Percentiles rank a stretch among this genome's conserved stretches.
These are phyloP conservation scores for Ephestia elutella DNA, from an alignment of 1,140 invertebrate genomes.

Conservation along the genomic window DNA sequence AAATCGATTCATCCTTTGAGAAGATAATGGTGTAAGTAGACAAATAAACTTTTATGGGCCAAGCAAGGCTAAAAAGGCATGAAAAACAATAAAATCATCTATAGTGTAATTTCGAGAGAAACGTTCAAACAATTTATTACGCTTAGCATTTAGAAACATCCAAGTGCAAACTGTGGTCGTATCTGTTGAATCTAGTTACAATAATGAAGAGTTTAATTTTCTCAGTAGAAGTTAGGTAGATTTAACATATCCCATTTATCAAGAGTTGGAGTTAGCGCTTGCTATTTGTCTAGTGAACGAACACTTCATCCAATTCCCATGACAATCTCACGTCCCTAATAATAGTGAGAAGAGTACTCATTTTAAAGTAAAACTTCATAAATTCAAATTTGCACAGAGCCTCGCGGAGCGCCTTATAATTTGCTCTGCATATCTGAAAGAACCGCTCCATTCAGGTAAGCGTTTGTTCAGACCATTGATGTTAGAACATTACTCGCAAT, in stretches of 20 bases:
- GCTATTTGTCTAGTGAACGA: conserved; percentile 4
- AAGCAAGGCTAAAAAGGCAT: no score
- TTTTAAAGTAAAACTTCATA: conserved; percentile 50
- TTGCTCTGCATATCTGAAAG: conserved; percentile 48
- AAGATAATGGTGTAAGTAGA: no score
- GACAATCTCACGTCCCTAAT: conserved; percentile 19
- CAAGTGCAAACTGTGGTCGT: no score
- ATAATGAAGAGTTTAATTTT: background rate
- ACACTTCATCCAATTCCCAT: conserved; percentile 8
- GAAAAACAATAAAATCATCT: no score
- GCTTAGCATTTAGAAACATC: no score
- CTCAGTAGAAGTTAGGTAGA: background rate
- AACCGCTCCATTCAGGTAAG: conserved; percentile 35
- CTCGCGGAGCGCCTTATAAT: conserved; percentile 47
- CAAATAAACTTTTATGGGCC: no score
- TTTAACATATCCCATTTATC: conserved; percentile 3
- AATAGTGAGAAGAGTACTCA: conserved; percentile 34
- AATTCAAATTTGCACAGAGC: conserved; percentile 45
- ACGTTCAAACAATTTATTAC: background rate
- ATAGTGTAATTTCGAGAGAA: no score
- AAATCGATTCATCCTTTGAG: no score
- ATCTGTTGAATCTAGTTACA: background rate
- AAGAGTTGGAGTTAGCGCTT: background rate
- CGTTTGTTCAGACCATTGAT: conserved; percentile 39
- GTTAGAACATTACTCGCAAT: background rate